Base-by-base conservation (phyloP, 2,797 vertebrate species). In the Dromococcyx pavoninus region DNA sequence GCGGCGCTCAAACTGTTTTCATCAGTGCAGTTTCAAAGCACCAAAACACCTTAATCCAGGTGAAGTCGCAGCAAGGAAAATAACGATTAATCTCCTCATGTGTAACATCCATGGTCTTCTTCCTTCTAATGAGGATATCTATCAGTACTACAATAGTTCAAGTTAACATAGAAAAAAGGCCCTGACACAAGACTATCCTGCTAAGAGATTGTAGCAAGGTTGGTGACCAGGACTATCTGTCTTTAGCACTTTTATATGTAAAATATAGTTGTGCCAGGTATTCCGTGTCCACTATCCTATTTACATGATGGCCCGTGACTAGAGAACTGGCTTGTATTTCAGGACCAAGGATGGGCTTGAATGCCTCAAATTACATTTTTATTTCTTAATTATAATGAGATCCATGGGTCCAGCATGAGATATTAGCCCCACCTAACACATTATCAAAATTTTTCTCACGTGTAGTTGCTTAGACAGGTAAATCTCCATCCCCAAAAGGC, bases 131-230 rank as follows among this genome's bases (percentile, higher is more conserved):
- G 67, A 61, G 17, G 27, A 14, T 22, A 54, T 37, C 27, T 33
- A 30, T 30, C 19, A 30, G 28, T 28, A 77, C 21, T 39, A 37
- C 24, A 51, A 44, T 2, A 43, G 41, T 37, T 39, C 18, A 48
- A 30, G 17, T 32, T 67, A 89, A 58, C 13, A 28, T 60, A 39
- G 39, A 24, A 44, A 21, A 61, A 74, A 48, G 11, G 39, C n/a
- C 43, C n/a, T 51, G 50, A 16, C 30, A 30, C 23, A 41, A 6
- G 17, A 41, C 9, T 12, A 2, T 12, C n/a, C 35, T 54, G 14
- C 21, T 6, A 60, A 66, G 37, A 74, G 21, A 39, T 1, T 28
- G 30, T 1, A 39, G 43, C 43, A 22, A 19, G 8, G 1, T 0
- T 61, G 35, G 21, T 41, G 32, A 30, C n/a, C 41, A 69, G 43